These are phyloP conservation scores for Pollenia amentaria DNA, from an alignment of 2,888 invertebrate species.

Conservation along the genomic window DNA sequence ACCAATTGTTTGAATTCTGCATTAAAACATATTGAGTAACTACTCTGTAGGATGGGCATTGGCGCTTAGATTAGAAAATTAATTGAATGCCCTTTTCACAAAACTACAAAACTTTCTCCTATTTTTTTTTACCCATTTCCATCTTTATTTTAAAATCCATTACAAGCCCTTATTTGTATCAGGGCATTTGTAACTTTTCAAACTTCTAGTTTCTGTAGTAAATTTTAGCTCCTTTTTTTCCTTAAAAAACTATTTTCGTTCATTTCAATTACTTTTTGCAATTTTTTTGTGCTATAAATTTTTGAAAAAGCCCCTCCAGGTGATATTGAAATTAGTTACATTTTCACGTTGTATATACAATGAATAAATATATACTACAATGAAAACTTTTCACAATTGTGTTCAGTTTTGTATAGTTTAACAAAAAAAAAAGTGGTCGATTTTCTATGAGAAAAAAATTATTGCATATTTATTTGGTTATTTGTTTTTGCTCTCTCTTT, in stretches of 20 bases:
- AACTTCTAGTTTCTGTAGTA: neutral
- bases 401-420: slow-evolving; percentile 36
- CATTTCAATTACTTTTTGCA: neutral
- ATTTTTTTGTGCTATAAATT: neutral
- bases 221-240: neutral
- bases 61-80: too few relatives aligned
- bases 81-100: too few relatives aligned
- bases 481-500: slow-evolving; percentile 1
- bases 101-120: too few relatives aligned
- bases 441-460: slow-evolving; percentile 40
- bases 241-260: neutral
- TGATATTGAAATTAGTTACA: slow-evolving; percentile 60
- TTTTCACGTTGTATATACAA: slow-evolving; percentile 22
- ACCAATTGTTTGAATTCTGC: too few relatives aligned
- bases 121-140: too few relatives aligned
- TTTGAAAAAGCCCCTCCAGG: slow-evolving; percentile 32
- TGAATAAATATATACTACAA: too few relatives aligned
- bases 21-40: too few relatives aligned
- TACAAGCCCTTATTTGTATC: too few relatives aligned
- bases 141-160: too few relatives aligned
- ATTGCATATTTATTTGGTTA: slow-evolving; percentile 53
- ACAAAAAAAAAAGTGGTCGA: neutral
- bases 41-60: too few relatives aligned
- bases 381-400: too few relatives aligned
- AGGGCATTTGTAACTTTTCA: neutral